These are phyloP conservation scores for Meloidogyne hapla DNA, from an alignment of 1,140 invertebrate species.

Conservation along the genomic window DNA sequence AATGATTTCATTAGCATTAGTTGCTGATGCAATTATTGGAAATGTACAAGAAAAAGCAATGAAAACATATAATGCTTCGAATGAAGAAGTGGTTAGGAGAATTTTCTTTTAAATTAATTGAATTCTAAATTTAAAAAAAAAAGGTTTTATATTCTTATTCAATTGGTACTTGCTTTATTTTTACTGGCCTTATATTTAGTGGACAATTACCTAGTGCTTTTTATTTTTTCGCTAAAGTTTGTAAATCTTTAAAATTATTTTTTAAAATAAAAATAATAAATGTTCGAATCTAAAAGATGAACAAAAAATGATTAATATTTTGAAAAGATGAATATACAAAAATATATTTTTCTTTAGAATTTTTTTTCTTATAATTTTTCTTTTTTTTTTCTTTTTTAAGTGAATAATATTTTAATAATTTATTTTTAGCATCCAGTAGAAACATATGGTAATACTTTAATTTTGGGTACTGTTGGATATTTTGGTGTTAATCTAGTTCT, in stretches of 20 bases:
- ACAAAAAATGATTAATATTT: too few species aligned
- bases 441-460: constrained; percentile 80
- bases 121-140: background rate
- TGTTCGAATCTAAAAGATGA: too few species aligned
- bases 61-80: constrained; percentile 77
- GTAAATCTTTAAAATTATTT: background rate
- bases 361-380: constrained; percentile 73
- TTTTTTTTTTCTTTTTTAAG: constrained; percentile 77
- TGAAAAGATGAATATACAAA: too few species aligned
- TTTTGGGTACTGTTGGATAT: constrained; percentile 85
- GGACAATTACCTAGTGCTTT: constrained; percentile 77
- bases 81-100: constrained; percentile 77
- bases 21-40: constrained; percentile 89
- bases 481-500: constrained; percentile 86
- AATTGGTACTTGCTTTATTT: constrained; percentile 81
- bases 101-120: constrained; percentile 12
- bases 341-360: too few species aligned
- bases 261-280: background rate
- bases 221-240: constrained; percentile 76
- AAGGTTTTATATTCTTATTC: constrained; percentile 83
- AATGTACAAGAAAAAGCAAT: constrained; percentile 94
- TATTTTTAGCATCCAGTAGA: constrained; percentile 71
- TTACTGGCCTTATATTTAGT: constrained; percentile 74
- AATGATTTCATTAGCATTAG: constrained; percentile 80
- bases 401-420: constrained; percentile 69